phyloP scores from a whole-genome alignment of 2,797 vertebrate species.

The Falco columbarius region DNA sequence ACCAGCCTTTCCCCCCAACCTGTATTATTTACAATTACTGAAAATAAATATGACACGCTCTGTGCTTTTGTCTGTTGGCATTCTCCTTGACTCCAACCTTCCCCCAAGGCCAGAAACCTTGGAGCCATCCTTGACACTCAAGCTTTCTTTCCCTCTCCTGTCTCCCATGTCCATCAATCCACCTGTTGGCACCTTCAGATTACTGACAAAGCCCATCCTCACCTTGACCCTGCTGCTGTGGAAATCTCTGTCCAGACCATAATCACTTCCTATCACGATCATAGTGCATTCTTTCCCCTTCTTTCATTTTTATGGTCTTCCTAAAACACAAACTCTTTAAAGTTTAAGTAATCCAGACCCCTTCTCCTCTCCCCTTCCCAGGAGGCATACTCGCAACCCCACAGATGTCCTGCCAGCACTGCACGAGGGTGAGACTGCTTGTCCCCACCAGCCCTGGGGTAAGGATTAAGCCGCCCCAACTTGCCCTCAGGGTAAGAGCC shows the following conservation, averaged over 20 bases:
- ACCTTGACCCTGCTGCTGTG: neutral
- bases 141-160: neutral
- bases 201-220: slow-evolving; percentile 18
- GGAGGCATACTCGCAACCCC: accelerated
- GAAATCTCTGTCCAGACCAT: neutral
- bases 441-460: accelerated
- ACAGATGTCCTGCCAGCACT: neutral
- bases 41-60: neutral
- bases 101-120: neutral
- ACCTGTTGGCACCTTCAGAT: neutral
- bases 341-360: neutral
- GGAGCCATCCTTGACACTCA: neutral
- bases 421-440: accelerated
- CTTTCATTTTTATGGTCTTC: neutral
- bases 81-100: neutral
- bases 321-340: neutral
- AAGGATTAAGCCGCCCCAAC: neutral
- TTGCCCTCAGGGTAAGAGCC: neutral
- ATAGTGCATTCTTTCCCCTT: neutral
- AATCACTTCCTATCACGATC: neutral
- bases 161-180: slow-evolving; percentile 11
- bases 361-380: neutral
- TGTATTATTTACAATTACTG: neutral
- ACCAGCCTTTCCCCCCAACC: neutral
- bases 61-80: neutral